Conservation (phyloP, 2,113 vertebrate genomes). For the Ivindomyrus marchei region DNA sequence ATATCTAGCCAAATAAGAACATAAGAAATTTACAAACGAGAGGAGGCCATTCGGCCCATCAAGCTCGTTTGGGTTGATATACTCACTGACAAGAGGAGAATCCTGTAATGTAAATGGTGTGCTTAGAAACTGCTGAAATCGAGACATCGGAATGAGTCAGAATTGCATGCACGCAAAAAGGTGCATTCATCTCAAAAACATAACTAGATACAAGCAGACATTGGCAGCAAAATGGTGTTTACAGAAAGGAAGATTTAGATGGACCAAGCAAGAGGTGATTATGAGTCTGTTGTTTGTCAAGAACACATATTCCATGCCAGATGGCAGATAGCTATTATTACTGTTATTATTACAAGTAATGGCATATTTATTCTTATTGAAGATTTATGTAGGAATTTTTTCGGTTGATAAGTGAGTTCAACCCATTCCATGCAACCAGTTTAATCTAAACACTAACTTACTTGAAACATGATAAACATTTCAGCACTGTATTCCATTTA, state of each 20-base stretch:
- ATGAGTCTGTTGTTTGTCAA: slow-evolving; percentile 6
- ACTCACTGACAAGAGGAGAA: background rate
- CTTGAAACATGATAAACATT: background rate
- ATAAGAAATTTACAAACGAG: no score
- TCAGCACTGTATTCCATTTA: background rate
- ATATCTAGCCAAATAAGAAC: background rate
- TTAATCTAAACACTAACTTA: background rate
- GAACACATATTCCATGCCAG: slow-evolving; percentile 1
- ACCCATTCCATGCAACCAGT: background rate
- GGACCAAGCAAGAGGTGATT: background rate
- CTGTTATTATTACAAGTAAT: background rate
- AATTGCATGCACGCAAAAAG: background rate
- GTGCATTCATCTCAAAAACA: background rate
- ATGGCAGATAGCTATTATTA: background rate
- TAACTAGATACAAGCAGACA: background rate
- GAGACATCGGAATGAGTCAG: background rate
- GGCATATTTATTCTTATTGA: background rate
- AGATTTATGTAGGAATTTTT: background rate
- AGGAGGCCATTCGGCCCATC: no score
- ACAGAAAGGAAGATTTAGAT: background rate
- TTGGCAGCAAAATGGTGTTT: background rate
- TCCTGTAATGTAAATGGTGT: background rate
- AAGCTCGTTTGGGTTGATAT: background rate
- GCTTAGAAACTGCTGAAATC: background rate
- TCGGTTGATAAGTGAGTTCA: background rate